phyloP scores from a whole-genome alignment of 2,113 vertebrate species.

The Cnemophilus loriae region DNA sequence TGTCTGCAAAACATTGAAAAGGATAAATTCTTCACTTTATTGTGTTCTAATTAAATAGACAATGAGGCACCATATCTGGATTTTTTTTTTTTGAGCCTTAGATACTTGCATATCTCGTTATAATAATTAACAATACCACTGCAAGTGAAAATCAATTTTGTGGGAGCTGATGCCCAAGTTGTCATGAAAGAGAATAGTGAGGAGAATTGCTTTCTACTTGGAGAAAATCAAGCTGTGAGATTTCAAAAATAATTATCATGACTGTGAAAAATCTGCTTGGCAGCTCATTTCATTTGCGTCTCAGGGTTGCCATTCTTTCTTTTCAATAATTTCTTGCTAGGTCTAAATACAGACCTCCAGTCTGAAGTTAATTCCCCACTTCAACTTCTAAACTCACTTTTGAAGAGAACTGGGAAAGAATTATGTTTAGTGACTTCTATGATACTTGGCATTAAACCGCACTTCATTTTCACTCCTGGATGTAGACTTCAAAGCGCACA shows the following conservation, averaged over 20 bases:
- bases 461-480: neutral
- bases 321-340: conserved; percentile 48
- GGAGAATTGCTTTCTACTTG: conserved; percentile 47
- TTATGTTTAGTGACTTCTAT: neutral
- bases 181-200: conserved; percentile 44
- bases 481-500: conserved; percentile 15
- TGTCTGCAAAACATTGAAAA: conserved; percentile 34
- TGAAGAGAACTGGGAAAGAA: conserved; percentile 16
- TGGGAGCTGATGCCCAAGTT: neutral
- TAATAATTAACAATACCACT: conserved; percentile 42
- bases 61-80: conserved; percentile 8
- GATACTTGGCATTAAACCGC: neutral
- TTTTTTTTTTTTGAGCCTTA: neutral
- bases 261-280: conserved; percentile 57
- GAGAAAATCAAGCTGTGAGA: conserved; percentile 44
- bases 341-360: conserved; percentile 55
- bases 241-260: conserved; percentile 59
- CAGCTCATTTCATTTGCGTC: conserved; percentile 22
- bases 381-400: conserved; percentile 31
- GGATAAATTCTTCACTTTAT: conserved; percentile 33
- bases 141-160: conserved; percentile 29
- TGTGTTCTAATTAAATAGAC: conserved; percentile 53
- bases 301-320: conserved; percentile 26
- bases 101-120: neutral
- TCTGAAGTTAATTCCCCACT: conserved; percentile 52